Conservation (phyloP, 2,113 vertebrate species). For the Nothocercus julius region DNA sequence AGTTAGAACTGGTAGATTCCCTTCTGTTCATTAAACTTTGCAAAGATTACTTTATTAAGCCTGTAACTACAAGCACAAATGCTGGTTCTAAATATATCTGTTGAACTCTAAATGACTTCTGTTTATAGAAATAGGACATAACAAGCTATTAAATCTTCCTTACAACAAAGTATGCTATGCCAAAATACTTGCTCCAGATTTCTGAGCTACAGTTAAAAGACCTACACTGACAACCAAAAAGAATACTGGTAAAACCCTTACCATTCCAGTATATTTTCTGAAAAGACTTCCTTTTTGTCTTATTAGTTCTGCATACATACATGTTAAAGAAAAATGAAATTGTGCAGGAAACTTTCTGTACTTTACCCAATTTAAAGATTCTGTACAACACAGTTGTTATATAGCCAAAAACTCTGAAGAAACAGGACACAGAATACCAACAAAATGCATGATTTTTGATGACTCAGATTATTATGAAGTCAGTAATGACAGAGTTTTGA, state of each 20-base stretch:
- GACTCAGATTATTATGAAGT: background rate
- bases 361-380: background rate
- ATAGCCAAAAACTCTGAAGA: background rate
- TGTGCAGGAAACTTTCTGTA: background rate
- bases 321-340: background rate
- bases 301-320: background rate
- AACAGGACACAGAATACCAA: background rate
- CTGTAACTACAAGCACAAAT: slow-evolving; percentile 73
- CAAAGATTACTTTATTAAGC: slow-evolving; percentile 76
- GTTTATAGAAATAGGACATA: slow-evolving; percentile 80
- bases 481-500: background rate
- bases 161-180: slow-evolving; percentile 73
- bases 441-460: background rate
- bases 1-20: slow-evolving; percentile 7
- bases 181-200: slow-evolving; percentile 70
- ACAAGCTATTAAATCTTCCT: slow-evolving; percentile 81
- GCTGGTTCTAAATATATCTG: slow-evolving; percentile 81
- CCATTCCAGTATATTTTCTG: background rate
- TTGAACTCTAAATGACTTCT: slow-evolving; percentile 82
- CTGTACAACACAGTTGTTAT: background rate
- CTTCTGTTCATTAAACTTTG: slow-evolving; percentile 65
- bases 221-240: background rate
- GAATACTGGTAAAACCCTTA: background rate
- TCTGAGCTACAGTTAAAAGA: slow-evolving; percentile 47
- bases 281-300: background rate